Conservation (phyloP, 2,797 vertebrate genomes). For the Geotrypetes seraphini region DNA sequence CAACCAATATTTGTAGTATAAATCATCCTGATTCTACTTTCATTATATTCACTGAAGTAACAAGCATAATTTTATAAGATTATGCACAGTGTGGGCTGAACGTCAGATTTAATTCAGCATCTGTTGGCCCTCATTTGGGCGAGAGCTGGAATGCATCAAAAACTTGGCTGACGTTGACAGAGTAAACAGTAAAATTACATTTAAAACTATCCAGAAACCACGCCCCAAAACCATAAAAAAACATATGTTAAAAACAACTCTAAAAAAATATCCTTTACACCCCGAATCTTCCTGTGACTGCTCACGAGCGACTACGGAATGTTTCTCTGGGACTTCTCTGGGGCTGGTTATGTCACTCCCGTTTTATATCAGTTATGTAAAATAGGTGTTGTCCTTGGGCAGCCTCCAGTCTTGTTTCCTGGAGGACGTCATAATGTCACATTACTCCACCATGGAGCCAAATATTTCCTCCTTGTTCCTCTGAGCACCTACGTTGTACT, state of each 20-base stretch:
- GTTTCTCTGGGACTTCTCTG: too few species aligned
- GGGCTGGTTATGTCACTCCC: background rate
- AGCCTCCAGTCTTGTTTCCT: too few species aligned
- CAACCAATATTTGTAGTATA: constrained; percentile 13
- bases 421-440: too few species aligned
- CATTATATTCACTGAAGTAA: constrained; percentile 16
- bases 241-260: constrained; percentile 28
- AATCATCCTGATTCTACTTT: too few species aligned
- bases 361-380: too few species aligned
- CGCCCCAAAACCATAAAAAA: constrained; percentile 35
- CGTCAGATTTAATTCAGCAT: constrained; percentile 25
- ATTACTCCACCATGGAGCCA: background rate
- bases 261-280: constrained; percentile 29
- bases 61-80: constrained; percentile 14
- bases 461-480: constrained; percentile 6
- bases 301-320: constrained; percentile 16
- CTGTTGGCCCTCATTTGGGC: constrained; percentile 16
- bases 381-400: background rate
- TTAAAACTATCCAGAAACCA: constrained; percentile 46
- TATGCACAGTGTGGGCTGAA: constrained; percentile 11
- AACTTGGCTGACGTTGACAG: constrained; percentile 20
- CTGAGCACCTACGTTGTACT: background rate
- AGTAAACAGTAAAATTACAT: constrained; percentile 35
- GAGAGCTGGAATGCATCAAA: constrained; percentile 31
- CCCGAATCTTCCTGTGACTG: constrained; percentile 25